These are phyloP conservation scores for Proteles cristata DNA, from an alignment of 2,113 vertebrate genomes.

Conservation along the genomic window DNA sequence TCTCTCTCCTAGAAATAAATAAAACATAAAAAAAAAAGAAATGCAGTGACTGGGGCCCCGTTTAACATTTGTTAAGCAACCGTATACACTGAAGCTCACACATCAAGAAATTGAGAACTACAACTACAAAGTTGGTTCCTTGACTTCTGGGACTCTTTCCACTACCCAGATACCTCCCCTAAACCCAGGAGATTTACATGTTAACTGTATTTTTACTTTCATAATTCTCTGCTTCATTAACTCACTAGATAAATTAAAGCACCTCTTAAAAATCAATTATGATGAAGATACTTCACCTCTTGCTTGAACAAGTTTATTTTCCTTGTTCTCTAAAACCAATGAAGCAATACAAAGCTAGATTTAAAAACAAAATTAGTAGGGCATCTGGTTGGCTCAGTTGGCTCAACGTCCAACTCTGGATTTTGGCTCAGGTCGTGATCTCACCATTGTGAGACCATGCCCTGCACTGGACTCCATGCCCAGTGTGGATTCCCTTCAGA, in stretches of 20 bases:
- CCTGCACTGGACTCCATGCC: no score
- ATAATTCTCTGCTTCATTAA: slow-evolving; percentile 55
- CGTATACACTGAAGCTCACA: slow-evolving; percentile 28
- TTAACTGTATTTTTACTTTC: slow-evolving; percentile 49
- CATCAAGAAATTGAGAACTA: slow-evolving; percentile 16
- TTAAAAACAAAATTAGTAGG: neutral
- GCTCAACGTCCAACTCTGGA: no score
- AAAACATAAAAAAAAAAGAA: no score
- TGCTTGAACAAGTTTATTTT: slow-evolving; percentile 55
- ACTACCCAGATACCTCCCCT: neutral
- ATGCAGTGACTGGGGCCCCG: neutral
- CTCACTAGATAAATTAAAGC: slow-evolving; percentile 15
- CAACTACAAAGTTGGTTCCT: slow-evolving; percentile 16
- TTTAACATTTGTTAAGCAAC: slow-evolving; percentile 27
- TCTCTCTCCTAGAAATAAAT: no score
- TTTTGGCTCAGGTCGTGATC: no score
- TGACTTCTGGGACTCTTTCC: neutral
- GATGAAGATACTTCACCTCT: slow-evolving; percentile 49
- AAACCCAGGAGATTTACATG: slow-evolving; percentile 14
- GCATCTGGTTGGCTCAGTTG: no score
- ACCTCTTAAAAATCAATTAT: slow-evolving; percentile 60
- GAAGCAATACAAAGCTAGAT: slow-evolving; percentile 43
- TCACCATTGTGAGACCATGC: no score
- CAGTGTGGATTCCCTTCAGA: no score
- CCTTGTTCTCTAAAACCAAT: slow-evolving; percentile 61